Conservation (phyloP, 2,113 vertebrate species). For the Petroica traversi region DNA sequence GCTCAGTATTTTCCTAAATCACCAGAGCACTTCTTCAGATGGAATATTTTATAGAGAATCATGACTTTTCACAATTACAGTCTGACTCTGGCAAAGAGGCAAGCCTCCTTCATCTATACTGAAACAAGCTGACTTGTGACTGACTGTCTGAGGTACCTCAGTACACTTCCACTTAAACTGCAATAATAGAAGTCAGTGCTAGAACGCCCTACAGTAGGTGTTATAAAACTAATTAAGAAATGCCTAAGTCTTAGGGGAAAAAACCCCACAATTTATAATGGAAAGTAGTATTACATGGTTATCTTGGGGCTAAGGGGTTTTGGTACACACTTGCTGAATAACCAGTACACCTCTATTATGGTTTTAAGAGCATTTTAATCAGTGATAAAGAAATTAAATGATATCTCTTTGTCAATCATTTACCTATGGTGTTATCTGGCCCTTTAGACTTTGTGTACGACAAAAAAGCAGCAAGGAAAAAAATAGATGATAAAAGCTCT, state of each 20-base stretch:
- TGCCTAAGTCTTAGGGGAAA: background rate
- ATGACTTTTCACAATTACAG: background rate
- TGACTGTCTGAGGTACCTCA: background rate
- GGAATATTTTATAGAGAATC: background rate
- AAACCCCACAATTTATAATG: background rate
- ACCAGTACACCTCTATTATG: background rate
- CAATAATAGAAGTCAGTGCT: background rate
- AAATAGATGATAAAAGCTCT: constrained; percentile 95
- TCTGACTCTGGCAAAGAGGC: background rate
- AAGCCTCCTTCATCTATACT: background rate
- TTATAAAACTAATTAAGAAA: background rate
- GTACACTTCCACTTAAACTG: background rate
- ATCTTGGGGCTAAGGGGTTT: background rate
- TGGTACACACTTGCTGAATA: background rate
- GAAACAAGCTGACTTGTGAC: background rate
- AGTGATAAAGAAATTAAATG: background rate
- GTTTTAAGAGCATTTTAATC: background rate
- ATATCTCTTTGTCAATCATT: background rate
- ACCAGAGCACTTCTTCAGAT: background rate
- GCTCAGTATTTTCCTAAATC: background rate
- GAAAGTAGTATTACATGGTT: background rate
- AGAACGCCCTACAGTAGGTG: background rate
- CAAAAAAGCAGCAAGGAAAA: constrained; percentile 93
- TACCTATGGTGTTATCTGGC: constrained; percentile 89
- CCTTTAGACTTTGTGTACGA: constrained; percentile 94